These are phyloP conservation scores for Dolomedes plantarius DNA, from an alignment of 2,888 invertebrate species.

Conservation along the genomic window DNA sequence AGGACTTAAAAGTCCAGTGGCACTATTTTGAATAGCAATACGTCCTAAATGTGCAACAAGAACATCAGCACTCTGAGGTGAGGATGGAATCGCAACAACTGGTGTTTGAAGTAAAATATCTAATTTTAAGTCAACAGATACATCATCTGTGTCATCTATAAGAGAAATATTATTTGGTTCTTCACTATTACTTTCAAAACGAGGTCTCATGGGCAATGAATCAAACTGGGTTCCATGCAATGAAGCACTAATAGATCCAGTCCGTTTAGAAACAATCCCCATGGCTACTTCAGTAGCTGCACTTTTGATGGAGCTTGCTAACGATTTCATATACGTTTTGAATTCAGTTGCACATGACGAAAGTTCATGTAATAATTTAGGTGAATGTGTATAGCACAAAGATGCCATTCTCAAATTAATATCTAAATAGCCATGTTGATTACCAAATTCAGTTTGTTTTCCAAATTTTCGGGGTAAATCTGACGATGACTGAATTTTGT, in stretches of 20 bases:
- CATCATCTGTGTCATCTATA: slow-evolving; percentile 31
- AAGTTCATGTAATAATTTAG: slow-evolving; percentile 88
- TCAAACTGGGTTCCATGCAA: slow-evolving; percentile 50
- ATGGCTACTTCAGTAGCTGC: slow-evolving; percentile 96
- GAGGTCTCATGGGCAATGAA: not conserved
- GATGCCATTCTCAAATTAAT: slow-evolving; percentile 86
- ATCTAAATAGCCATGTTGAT: slow-evolving; percentile 72
- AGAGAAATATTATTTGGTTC: slow-evolving; percentile 13
- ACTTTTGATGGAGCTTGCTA: slow-evolving; percentile 89
- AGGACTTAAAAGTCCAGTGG: slow-evolving; percentile 11
- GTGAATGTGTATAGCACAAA: slow-evolving; percentile 95
- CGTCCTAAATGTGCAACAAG: slow-evolving; percentile 94
- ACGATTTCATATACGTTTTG: slow-evolving; percentile 88
- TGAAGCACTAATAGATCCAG: slow-evolving; percentile 59
- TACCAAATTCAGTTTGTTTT: not conserved
- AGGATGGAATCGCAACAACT: slow-evolving; percentile 90
- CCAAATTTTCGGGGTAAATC: too few relatives aligned
- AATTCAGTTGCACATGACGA: slow-evolving; percentile 93
- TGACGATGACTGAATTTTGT: not conserved
- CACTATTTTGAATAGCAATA: slow-evolving; percentile 80
- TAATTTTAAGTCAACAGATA: slow-evolving; percentile 76
- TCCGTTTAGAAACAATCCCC: slow-evolving; percentile 80
- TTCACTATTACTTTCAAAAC: slow-evolving; percentile 74
- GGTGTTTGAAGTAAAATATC: slow-evolving; percentile 92
- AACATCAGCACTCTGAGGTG: slow-evolving; percentile 86